Evolutionary conservation across 2,797 vertebrate genomes (phyloP), one percentile per base, ranked within the genome.

Genomic region (Coendou prehensilis): DNA sequence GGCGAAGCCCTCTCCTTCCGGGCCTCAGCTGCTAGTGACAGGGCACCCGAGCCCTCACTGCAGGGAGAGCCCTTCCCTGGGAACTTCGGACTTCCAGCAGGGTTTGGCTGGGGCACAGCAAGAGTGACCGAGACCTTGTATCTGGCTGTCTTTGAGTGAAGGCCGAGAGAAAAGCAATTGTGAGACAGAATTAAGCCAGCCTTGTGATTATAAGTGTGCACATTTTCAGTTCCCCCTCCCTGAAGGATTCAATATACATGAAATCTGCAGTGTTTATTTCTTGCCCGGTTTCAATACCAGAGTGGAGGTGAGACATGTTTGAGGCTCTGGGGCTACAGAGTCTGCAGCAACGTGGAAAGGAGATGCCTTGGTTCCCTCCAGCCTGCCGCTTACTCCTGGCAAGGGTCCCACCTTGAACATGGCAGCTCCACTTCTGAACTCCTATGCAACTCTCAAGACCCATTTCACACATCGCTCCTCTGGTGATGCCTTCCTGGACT

Each of bases 161-260:
- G 87, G 23, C 78, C 9, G 26, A 67, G 47, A 47, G 52, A 52
- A 78, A 45, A 28, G 5, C 50, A 28, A 2, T 0, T 2, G 20
- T 56, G 71, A 45, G 20, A 17, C 71, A 30, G 81, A 54, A 56
- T 9, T 22, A 41, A 54, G 30, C 13, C 30, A 6, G 57, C 47
- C 54, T 47, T 9, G 3, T 18, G 28, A 11, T 9, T 28, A 6
- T 20, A 10, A 5, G 14, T 33, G 13, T 67, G 9, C 63, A 37
- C 33, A 17, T 23, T 50, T 28, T 33, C 30, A 23, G 5, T 1
- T 6, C 23, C 47, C 13, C 13, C 28, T 5, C 0, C 1, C 9
- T 9, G 23, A 28, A 71, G 22, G 41, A 33, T 2, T 47, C 30
- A 26, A 11, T 47, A 1, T 22, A 1, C 30, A 22, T 9, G 45